A percentile compares a stretch with the other conserved stretches of the same genome.
Evolutionary conservation across 2,797 vertebrate genomes (phyloP).

Genomic region (Erpetoichthys calabaricus): DNA sequence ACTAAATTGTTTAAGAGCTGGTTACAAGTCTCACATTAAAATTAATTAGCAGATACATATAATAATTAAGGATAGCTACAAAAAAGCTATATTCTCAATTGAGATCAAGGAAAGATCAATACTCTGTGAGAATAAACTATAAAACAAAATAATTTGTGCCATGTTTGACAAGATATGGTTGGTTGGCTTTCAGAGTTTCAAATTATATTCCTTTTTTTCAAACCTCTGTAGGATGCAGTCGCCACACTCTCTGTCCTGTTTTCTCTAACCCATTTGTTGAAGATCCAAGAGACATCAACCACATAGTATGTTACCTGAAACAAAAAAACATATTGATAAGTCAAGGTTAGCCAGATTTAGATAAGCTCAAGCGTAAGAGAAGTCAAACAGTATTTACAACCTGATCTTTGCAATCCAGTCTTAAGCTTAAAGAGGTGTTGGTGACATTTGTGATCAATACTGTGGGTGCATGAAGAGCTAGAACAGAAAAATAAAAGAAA

Average conservation of each 20-base stretch:
- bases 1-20: too few relatives aligned
- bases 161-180: background rate
- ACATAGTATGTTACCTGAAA: constrained; percentile 67
- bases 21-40: too few relatives aligned
- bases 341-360: background rate
- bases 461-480: constrained; percentile 72
- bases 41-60: too few relatives aligned
- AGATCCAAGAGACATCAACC: constrained; percentile 80
- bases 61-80: too few relatives aligned
- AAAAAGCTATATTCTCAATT: too few relatives aligned
- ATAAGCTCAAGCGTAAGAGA: background rate
- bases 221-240: too few relatives aligned
- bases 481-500: constrained; percentile 9
- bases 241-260: constrained; percentile 39
- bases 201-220: too few relatives aligned
- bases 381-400: constrained; percentile 28
- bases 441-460: constrained; percentile 56
- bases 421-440: constrained; percentile 60
- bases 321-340: constrained; percentile 8
- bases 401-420: constrained; percentile 53
- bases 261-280: constrained; percentile 78
- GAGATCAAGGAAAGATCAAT: too few relatives aligned
- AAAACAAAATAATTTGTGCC: background rate
- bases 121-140: too few relatives aligned
- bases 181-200: too few relatives aligned